These are phyloP conservation scores for Cnemophilus loriae DNA, from an alignment of 2,113 vertebrate species.

Conservation along the genomic window DNA sequence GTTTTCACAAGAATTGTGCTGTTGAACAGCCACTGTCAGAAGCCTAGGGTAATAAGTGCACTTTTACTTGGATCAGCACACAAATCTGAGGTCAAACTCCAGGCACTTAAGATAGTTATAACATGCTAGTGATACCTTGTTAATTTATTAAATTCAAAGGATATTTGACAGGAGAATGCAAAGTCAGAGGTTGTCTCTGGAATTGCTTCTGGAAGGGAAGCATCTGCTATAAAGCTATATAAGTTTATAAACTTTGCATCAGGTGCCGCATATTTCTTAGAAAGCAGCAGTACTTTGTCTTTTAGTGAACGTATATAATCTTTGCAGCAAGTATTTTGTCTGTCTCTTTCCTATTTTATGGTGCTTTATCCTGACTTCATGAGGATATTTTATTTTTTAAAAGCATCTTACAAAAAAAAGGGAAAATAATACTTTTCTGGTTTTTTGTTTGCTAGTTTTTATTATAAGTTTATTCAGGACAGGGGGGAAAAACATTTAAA, in stretches of 20 bases:
- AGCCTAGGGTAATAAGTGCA: not conserved
- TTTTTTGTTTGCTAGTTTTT: not conserved
- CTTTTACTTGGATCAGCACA: not conserved
- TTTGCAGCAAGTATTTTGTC: not conserved
- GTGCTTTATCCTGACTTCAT: not conserved
- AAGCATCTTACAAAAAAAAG: not conserved
- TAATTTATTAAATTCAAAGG: not conserved
- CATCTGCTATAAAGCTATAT: not conserved
- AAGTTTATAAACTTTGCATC: not conserved
- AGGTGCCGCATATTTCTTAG: not conserved
- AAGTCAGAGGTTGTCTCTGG: not conserved
- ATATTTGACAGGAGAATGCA: not conserved
- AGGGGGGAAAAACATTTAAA: accelerated
- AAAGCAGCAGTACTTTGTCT: not conserved
- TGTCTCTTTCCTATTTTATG: not conserved
- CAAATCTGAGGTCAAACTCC: not conserved
- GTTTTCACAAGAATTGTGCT: not conserved
- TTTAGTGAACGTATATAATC: not conserved
- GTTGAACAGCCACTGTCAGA: not conserved
- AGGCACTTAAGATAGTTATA: not conserved
- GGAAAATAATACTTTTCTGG: not conserved
- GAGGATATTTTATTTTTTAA: not conserved
- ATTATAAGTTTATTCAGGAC: not conserved
- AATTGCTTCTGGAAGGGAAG: not conserved
- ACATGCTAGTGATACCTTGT: not conserved